These are phyloP conservation scores for Myotis findleyi DNA, from an alignment of 2,797 vertebrate species.

Conservation along the genomic window DNA sequence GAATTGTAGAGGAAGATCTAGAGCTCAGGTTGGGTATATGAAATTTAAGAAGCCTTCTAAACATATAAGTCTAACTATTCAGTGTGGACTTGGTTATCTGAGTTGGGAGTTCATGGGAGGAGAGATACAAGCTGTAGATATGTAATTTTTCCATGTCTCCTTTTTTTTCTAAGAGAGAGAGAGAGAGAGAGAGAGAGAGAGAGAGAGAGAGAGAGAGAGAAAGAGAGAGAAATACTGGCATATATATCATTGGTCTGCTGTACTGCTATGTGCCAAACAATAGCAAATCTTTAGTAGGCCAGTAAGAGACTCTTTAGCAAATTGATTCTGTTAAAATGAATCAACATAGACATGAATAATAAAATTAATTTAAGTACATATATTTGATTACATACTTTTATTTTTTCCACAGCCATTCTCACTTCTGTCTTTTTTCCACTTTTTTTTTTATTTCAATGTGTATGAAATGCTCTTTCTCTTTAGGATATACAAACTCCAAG, in stretches of 20 bases:
- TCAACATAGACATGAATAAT: slow-evolving; percentile 70
- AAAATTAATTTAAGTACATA: slow-evolving; percentile 75
- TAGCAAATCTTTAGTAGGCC: slow-evolving; percentile 1
- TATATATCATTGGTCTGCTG: not conserved
- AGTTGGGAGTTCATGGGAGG: not conserved
- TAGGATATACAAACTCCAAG: slow-evolving; percentile 42
- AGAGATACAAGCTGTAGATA: not conserved
- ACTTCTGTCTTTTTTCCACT: slow-evolving; percentile 51
- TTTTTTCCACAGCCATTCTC: slow-evolving; percentile 54
- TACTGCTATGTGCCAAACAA: not conserved
- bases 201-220: not conserved
- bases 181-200: not conserved
- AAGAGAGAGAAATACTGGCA: not conserved
- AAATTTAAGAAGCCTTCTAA: not conserved
- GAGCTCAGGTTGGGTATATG: not conserved
- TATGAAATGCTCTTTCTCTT: slow-evolving; percentile 40
- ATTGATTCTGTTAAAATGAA: slow-evolving; percentile 67
- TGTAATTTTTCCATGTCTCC: not conserved
- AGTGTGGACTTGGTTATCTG: not conserved
- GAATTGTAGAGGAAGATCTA: not conserved
- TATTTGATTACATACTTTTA: slow-evolving; percentile 69
- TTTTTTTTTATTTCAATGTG: slow-evolving; percentile 54
- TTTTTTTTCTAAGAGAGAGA: not conserved
- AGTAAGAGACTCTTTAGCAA: slow-evolving; percentile 42
- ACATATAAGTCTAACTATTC: not conserved